Evolutionary conservation across 2,797 vertebrate species (phyloP), one percentile per base, ranked within the genome.

Genomic region (Coregonus ussuriensis): DNA sequence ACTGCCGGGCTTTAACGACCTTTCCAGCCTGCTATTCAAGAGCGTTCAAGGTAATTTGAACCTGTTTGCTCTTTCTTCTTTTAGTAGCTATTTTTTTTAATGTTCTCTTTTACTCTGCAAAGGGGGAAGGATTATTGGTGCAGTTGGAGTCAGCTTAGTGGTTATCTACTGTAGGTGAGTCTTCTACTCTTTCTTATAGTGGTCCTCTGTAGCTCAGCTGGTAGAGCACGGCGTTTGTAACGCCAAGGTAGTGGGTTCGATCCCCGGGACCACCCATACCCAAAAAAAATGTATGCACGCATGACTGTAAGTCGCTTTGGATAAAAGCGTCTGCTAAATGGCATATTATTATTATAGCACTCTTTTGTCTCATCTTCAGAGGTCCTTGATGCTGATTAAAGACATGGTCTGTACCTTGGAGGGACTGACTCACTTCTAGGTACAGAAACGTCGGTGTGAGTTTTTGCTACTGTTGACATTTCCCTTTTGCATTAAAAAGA

Each of bases 81-180:
- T 80, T 78, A n/a, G 59, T 29, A 29, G 59, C 69, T 47, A 86
- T 85, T 86, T 14, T 3, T 33, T 80, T 83, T 86, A 74, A 84
- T 84, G 81, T 89, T 74, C 68, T 82, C 79, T 81, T 67, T 82
- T 74, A 63, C 59, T 72, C 29, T 16, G 37, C 79, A 31, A 78
- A 62, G 66, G 83, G 63, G 76, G 72, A 53, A 72, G 88, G 87
- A 85, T 88, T 88, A 78, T 75, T 81, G 69, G 78, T 78, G 72
- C 74, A 75, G 73, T 84, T 70, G 79, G 72, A 80, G 79, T 84
- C 75, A 74, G 75, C 73, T 83, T 74, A 74, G 77, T 77, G 75
- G 76, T 71, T 86, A 31, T 79, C 76, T 14, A 65, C 54, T 69
- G 75, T 81, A 85, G 92, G 93, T 93, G 86, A 92, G 92, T 82